Conservation (phyloP, 2,113 vertebrate genomes). For the Antechinus stuartii region DNA sequence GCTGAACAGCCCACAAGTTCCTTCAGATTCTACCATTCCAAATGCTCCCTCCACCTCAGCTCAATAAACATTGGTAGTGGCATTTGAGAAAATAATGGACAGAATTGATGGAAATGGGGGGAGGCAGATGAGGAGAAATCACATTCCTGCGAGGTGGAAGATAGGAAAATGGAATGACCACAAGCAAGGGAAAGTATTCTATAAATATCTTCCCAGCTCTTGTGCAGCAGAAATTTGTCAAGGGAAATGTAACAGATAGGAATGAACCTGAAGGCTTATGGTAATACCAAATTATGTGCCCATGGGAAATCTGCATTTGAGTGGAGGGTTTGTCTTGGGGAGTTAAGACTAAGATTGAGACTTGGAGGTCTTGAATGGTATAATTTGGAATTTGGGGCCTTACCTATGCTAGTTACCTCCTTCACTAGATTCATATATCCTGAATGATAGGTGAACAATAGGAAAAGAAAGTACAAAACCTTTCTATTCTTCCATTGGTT, state of each 20-base stretch:
- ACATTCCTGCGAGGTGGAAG: background rate
- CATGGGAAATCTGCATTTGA: background rate
- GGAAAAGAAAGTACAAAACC: background rate
- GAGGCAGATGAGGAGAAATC: background rate
- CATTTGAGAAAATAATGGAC: background rate
- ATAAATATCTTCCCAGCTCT: background rate
- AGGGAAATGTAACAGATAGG: background rate
- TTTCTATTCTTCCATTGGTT: background rate
- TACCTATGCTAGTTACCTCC: background rate
- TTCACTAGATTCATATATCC: background rate
- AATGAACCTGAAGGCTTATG: background rate
- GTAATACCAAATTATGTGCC: background rate
- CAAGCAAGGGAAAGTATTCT: background rate
- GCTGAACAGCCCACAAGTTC: background rate
- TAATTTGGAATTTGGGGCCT: background rate
- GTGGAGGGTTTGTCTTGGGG: background rate
- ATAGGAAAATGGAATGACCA: background rate
- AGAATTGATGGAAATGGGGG: background rate
- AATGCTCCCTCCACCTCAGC: background rate
- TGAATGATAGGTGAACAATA: background rate
- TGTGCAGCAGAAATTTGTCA: background rate
- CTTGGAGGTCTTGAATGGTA: background rate
- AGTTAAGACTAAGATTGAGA: background rate
- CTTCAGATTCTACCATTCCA: background rate
- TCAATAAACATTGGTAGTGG: background rate